A percentile compares a stretch with the other conserved stretches of the same genome.
Evolutionary conservation across 2,797 vertebrate genomes (phyloP).

Genomic region (Gila robusta): DNA sequence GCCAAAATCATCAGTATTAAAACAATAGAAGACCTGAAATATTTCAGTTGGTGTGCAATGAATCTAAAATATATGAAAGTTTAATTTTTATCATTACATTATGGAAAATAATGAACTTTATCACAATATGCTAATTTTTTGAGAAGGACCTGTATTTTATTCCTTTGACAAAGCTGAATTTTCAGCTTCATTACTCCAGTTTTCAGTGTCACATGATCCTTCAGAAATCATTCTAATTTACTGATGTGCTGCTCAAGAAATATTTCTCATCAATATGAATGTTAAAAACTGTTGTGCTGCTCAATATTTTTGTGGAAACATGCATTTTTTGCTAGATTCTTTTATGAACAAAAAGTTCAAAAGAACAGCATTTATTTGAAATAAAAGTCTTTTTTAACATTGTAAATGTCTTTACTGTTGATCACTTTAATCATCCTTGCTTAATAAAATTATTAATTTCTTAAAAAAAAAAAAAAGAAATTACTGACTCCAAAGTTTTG

Average conservation of each 20-base stretch:
- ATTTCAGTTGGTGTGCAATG: too few species aligned
- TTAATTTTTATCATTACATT: too few species aligned
- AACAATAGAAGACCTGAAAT: too few species aligned
- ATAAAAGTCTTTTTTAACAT: not conserved
- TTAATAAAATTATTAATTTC: not conserved
- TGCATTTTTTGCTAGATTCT: not conserved
- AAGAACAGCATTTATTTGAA: not conserved
- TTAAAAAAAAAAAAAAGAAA: not conserved
- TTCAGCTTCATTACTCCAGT: not conserved
- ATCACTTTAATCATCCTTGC: not conserved
- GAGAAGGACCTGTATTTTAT: not conserved
- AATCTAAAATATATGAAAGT: too few species aligned
- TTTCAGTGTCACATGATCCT: not conserved
- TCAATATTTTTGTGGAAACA: not conserved
- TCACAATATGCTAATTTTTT: too few species aligned
- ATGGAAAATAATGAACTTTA: too few species aligned
- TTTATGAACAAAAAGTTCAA: not conserved
- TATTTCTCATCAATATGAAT: not conserved
- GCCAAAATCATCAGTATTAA: too few species aligned
- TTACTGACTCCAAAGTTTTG: not conserved
- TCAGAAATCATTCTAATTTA: not conserved
- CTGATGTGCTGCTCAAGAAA: not conserved
- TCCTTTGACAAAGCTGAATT: not conserved
- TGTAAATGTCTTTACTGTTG: not conserved
- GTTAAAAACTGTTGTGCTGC: not conserved